phyloP scores from a whole-genome alignment of 2,888 invertebrate species.

The Synergus gifuensis region DNA sequence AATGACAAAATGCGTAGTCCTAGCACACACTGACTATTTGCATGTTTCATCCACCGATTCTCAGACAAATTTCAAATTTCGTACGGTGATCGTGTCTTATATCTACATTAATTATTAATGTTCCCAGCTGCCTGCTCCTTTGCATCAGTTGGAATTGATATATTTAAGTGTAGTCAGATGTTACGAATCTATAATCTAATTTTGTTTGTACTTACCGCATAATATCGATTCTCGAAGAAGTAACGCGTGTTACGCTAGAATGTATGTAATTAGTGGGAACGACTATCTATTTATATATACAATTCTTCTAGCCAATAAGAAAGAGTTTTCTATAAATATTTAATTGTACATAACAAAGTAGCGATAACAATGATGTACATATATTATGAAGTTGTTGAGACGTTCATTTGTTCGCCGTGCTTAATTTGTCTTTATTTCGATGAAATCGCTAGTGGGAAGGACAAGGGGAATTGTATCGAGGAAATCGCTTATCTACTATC shows the following conservation, averaged over 20 bases:
- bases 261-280: conserved; percentile 11
- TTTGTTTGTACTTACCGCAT: conserved; percentile 27
- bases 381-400: conserved; percentile 19
- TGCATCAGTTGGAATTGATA: conserved; percentile 31
- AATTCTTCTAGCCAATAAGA: conserved; percentile 33
- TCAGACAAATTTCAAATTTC: conserved; percentile 42
- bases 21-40: conserved; percentile 23
- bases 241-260: conserved; percentile 24
- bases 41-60: conserved; percentile 35
- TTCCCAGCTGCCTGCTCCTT: conserved; percentile 27
- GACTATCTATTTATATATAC: conserved; percentile 39
- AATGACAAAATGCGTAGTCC: conserved; percentile 14
- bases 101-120: conserved; percentile 51
- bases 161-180: conserved; percentile 33
- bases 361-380: conserved; percentile 43
- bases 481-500: background rate
- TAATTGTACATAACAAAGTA: conserved; percentile 53
- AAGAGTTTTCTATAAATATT: conserved; percentile 48
- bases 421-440: conserved; percentile 1
- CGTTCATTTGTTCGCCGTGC: conserved; percentile 8
- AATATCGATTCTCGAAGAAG: conserved; percentile 20
- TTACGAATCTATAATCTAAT: conserved; percentile 33
- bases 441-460: conserved; percentile 30
- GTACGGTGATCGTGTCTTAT: conserved; percentile 54
- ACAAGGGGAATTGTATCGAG: background rate